phyloP scores from a whole-genome alignment of 2,113 vertebrate genomes.

The Archocentrus centrarchus region DNA sequence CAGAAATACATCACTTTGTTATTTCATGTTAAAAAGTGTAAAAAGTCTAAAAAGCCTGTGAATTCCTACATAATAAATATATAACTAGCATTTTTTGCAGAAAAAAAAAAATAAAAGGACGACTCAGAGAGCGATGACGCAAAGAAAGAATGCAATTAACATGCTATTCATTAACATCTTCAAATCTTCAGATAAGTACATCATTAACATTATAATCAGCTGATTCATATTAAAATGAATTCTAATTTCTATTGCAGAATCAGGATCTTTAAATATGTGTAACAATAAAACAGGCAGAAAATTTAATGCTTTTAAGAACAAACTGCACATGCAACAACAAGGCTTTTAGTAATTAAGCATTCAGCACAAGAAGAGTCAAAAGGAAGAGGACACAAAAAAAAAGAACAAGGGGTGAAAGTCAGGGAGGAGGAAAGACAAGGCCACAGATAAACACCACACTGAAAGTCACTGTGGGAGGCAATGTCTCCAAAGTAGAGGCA shows the following conservation, averaged over 20 bases:
- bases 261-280: neutral
- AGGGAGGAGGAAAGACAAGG: slow-evolving; percentile 16
- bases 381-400: neutral
- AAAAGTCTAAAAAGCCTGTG: neutral
- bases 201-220: neutral
- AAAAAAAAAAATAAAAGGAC: neutral
- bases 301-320: slow-evolving; percentile 9
- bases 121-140: neutral
- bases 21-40: neutral
- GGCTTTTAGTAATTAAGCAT: neutral
- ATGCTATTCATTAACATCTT: neutral
- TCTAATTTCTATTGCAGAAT: neutral
- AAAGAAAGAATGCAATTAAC: neutral
- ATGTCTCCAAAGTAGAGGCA: neutral
- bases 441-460: slow-evolving; percentile 39
- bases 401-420: neutral
- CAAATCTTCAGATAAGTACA: neutral
- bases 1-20: neutral
- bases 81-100: neutral
- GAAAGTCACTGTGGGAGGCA: slow-evolving; percentile 21
- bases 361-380: slow-evolving; percentile 18
- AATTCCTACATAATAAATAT: neutral
- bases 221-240: neutral
- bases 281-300: neutral
- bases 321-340: neutral